A percentile compares a stretch with the other conserved stretches of the same genome.
These are phyloP conservation scores for Sinhomidia bicolor DNA, from an alignment of 2,888 invertebrate species.

Conservation along the genomic window DNA sequence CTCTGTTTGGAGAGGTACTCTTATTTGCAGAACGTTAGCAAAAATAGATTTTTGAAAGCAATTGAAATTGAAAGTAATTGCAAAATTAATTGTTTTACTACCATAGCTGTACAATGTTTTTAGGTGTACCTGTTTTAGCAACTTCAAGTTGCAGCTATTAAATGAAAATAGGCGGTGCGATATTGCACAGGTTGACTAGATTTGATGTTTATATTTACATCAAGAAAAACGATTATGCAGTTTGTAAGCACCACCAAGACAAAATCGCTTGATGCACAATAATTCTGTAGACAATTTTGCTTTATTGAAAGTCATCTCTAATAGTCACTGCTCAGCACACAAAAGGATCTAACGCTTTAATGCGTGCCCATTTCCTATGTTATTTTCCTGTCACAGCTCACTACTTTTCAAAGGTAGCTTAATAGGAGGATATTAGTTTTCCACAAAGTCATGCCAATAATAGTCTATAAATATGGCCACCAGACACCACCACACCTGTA, in stretches of 20 bases:
- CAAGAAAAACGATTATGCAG: neutral
- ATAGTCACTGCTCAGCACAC: neutral
- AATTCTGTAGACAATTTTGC: neutral
- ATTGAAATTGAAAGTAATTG: neutral
- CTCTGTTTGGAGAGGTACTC: too few species aligned
- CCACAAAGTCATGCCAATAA: neutral
- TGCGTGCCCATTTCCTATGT: conserved; percentile 52
- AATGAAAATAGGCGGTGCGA: too few species aligned
- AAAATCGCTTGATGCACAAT: neutral
- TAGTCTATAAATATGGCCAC: neutral
- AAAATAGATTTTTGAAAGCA: neutral
- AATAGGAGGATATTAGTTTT: neutral
- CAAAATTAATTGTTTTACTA: neutral
- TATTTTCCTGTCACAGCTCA: conserved; percentile 58
- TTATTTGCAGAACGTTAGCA: too few species aligned
- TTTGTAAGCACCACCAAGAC: neutral
- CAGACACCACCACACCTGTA: too few species aligned
- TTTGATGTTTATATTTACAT: neutral
- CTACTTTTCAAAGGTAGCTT: conserved; percentile 13
- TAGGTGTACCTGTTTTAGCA: too few species aligned
- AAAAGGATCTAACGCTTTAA: conserved; percentile 7
- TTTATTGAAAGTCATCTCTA: conserved; percentile 1
- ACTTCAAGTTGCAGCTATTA: too few species aligned
- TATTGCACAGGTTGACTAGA: too few species aligned
- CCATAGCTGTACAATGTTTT: too few species aligned